Percentiles rank a stretch among this genome's conserved stretches.
These are phyloP conservation scores for Emmelina monodactyla DNA, from an alignment of 2,888 invertebrate species.

Conservation along the genomic window DNA sequence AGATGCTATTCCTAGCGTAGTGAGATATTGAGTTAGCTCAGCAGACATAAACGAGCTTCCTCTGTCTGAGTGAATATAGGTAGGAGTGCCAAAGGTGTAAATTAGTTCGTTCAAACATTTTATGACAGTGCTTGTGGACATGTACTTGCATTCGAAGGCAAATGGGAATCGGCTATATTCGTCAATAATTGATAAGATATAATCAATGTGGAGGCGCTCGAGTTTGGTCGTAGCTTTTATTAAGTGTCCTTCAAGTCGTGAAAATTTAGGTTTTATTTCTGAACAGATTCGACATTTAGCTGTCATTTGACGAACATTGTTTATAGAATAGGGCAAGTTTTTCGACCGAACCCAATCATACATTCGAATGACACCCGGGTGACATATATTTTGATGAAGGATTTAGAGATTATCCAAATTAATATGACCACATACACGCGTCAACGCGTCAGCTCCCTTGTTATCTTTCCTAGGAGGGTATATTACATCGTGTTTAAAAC, in stretches of 20 bases:
- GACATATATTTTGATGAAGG: too few relatives aligned
- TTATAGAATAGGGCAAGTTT: conserved; percentile 12
- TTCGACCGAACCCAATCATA: too few relatives aligned
- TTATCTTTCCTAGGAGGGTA: too few relatives aligned
- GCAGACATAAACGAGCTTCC: conserved; percentile 8
- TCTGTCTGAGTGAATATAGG: conserved; percentile 8
- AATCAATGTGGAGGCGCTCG: conserved; percentile 15
- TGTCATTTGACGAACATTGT: conserved; percentile 11
- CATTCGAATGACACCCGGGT: too few relatives aligned
- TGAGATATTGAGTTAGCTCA: conserved; percentile 5
- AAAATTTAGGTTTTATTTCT: conserved; percentile 12
- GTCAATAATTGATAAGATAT: conserved; percentile 14
- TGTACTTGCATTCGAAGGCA: conserved; percentile 9
- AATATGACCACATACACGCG: too few relatives aligned
- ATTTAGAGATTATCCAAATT: too few relatives aligned
- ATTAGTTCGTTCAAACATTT: conserved; percentile 6
- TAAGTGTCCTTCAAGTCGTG: conserved; percentile 3
- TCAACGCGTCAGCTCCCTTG: too few relatives aligned
- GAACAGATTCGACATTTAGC: conserved; percentile 10
- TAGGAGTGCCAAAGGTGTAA: conserved; percentile 5
- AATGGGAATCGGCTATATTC: conserved; percentile 13
- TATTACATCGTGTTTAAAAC: too few relatives aligned
- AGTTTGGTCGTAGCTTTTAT: conserved; percentile 13
- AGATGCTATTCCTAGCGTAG: conserved; percentile 3
- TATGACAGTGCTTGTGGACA: conserved; percentile 8